These are phyloP conservation scores for Spea hammondii DNA, from an alignment of 2,797 vertebrate species.

Conservation along the genomic window DNA sequence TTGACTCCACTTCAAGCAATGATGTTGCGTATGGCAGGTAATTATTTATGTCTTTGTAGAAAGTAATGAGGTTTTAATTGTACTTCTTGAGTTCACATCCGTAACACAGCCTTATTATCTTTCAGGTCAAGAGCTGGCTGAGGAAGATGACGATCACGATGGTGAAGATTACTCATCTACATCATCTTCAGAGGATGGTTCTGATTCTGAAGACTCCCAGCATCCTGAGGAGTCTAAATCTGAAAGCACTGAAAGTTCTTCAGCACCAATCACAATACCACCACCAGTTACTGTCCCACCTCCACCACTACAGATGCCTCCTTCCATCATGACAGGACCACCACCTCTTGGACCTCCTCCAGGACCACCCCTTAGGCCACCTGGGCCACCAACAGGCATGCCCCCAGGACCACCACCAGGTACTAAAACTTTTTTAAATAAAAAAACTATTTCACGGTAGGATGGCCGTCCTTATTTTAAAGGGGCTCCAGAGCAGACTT, in stretches of 20 bases:
- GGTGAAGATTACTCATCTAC: constrained; percentile 71
- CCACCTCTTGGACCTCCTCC: constrained; percentile 91
- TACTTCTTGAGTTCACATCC: too few species aligned
- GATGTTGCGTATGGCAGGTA: constrained; percentile 99
- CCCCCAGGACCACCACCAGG: constrained; percentile 96
- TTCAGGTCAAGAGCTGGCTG: constrained; percentile 91
- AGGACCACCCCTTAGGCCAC: constrained; percentile 89
- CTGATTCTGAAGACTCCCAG: constrained; percentile 84
- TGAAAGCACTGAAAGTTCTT: constrained; percentile 16
- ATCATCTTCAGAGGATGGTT: constrained; percentile 72
- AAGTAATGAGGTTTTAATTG: too few species aligned
- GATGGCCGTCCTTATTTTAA: too few species aligned
- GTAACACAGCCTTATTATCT: neutral
- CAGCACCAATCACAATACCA: constrained; percentile 57
- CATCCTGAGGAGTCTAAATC: constrained; percentile 34
- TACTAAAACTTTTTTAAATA: constrained; percentile 50
- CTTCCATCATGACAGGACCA: constrained; percentile 88
- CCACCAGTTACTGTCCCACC: constrained; percentile 57
- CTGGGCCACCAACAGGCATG: constrained; percentile 89
- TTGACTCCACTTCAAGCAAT: constrained; percentile 97
- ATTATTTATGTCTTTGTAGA: neutral
- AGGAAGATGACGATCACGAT: constrained; percentile 83
- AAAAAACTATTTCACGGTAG: too few species aligned
- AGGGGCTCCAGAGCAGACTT: too few species aligned
- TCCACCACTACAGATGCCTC: constrained; percentile 82